These are phyloP conservation scores for Sisyra terminalis DNA, from an alignment of 2,888 invertebrate genomes.

Conservation along the genomic window DNA sequence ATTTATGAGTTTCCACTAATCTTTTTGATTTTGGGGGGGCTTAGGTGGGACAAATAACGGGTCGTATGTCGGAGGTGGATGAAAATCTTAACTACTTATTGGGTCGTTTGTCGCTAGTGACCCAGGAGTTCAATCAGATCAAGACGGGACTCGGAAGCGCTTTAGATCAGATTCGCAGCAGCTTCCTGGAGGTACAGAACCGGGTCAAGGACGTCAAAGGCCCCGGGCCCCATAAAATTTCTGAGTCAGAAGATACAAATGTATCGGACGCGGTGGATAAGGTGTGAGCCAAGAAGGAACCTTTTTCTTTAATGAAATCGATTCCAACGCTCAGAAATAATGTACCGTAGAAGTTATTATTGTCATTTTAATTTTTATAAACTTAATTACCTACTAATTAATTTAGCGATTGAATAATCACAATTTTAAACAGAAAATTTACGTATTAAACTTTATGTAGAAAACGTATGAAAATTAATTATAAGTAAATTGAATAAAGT, in stretches of 20 bases:
- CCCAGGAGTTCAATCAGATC: conserved; percentile 71
- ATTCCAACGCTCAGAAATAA: too few relatives aligned
- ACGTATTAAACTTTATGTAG: too few relatives aligned
- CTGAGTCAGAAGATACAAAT: conserved; percentile 11
- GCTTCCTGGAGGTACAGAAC: conserved; percentile 43
- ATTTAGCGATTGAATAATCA: too few relatives aligned
- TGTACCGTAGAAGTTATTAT: too few relatives aligned
- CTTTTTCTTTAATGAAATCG: too few relatives aligned
- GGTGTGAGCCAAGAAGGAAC: too few relatives aligned
- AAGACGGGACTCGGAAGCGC: conserved; percentile 58
- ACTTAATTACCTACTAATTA: too few relatives aligned
- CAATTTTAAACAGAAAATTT: too few relatives aligned
- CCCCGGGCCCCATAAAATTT: conserved; percentile 42
- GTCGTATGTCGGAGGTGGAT: conserved; percentile 60
- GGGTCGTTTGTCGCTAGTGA: conserved; percentile 61
- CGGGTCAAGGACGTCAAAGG: conserved; percentile 31
- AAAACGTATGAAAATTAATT: too few relatives aligned
- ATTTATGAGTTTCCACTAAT: conserved; percentile 5
- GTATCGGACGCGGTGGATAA: too few relatives aligned
- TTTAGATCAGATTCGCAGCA: conserved; percentile 49
- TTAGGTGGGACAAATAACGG: conserved; percentile 59
- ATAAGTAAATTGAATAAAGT: too few relatives aligned
- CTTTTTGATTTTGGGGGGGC: conserved; percentile 9
- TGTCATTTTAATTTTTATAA: too few relatives aligned
- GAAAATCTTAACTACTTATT: conserved; percentile 68